phyloP scores from a whole-genome alignment of 2,888 invertebrate species.

The Ecliptopera silaceata region DNA sequence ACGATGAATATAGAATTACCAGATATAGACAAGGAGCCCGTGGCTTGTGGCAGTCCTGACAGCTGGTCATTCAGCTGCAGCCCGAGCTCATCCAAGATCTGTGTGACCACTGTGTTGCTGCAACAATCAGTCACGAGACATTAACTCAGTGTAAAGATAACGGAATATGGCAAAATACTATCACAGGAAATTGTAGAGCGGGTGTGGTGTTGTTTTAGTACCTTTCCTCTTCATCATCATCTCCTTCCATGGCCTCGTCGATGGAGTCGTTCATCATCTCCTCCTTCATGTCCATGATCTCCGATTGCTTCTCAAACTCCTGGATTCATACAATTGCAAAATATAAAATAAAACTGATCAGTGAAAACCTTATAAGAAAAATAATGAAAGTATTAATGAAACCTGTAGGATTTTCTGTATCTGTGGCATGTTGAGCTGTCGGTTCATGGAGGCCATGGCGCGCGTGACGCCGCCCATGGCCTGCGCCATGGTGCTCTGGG shows the following conservation, averaged over 20 bases:
- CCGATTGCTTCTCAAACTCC: conserved; percentile 99
- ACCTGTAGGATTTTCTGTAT: conserved; percentile 94
- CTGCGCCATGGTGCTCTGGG: conserved; percentile 99
- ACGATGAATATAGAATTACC: conserved; percentile 50
- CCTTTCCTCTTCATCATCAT: conserved; percentile 99
- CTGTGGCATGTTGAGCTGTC: conserved; percentile 98
- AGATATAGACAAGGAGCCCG: conserved; percentile 81
- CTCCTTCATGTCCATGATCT: conserved; percentile 99
- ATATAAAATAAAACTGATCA: too few relatives aligned
- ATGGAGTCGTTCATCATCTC: conserved; percentile 99
- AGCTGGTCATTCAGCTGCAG: conserved; percentile 96
- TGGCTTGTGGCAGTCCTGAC: conserved; percentile 90
- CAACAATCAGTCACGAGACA: too few relatives aligned
- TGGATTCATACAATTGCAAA: conserved; percentile 70
- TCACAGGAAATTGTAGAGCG: too few relatives aligned
- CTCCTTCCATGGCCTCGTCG: conserved; percentile 99
- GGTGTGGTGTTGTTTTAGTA: too few relatives aligned
- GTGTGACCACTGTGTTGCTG: conserved; percentile 96
- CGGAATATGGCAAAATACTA: too few relatives aligned
- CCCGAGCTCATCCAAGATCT: conserved; percentile 98
- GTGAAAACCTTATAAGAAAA: too few relatives aligned
- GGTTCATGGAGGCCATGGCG: conserved; percentile 99
- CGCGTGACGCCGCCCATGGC: conserved; percentile 99
- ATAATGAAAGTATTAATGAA: background rate
- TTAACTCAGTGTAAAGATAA: too few relatives aligned